Conservation (phyloP, 2,888 invertebrate species). For the Thera obeliscata region DNA sequence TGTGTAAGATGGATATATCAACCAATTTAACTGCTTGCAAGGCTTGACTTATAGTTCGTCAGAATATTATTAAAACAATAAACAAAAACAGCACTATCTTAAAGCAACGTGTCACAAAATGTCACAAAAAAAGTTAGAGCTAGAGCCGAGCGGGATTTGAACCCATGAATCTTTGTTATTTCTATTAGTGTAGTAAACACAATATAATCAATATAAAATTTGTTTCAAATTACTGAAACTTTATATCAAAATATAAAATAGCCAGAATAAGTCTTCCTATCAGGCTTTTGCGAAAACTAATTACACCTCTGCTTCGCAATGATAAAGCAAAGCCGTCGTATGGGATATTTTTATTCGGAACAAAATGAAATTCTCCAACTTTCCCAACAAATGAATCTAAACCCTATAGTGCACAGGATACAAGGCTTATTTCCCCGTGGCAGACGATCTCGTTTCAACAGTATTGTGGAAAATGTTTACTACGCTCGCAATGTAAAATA, state of each 20-base stretch:
- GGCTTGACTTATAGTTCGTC: too few species aligned
- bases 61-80: too few species aligned
- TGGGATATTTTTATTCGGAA: slow-evolving; percentile 82
- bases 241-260: neutral
- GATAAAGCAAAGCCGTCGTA: slow-evolving; percentile 84
- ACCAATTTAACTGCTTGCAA: too few species aligned
- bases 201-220: too few species aligned
- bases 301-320: slow-evolving; percentile 80
- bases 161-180: too few species aligned
- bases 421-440: slow-evolving; percentile 27
- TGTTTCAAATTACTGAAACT: too few species aligned
- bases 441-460: slow-evolving; percentile 23
- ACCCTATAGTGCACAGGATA: slow-evolving; percentile 33
- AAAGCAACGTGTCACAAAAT: too few species aligned
- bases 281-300: slow-evolving; percentile 78
- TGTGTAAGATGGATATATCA: too few species aligned
- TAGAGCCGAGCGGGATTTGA: too few species aligned
- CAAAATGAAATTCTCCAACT: slow-evolving; percentile 77
- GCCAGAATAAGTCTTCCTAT: slow-evolving; percentile 61
- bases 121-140: too few species aligned
- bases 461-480: slow-evolving; percentile 67
- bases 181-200: too few species aligned
- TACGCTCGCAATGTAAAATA: slow-evolving; percentile 74
- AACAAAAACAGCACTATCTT: too few species aligned
- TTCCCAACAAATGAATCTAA: slow-evolving; percentile 33